These are phyloP conservation scores for Dasypus novemcinctus DNA, from an alignment of 2,113 vertebrate genomes.

Conservation along the genomic window DNA sequence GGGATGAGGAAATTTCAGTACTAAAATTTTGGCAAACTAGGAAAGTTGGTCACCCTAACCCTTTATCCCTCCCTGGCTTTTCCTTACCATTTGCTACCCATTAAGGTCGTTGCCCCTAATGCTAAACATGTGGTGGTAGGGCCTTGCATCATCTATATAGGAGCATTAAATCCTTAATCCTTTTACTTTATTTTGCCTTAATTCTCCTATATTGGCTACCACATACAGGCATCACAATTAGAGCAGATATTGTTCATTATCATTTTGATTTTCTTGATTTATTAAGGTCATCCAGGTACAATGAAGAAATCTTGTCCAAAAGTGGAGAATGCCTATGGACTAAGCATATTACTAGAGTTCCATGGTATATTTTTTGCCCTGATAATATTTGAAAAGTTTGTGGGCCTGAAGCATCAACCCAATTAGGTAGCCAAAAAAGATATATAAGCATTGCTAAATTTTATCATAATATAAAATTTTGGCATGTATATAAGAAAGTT, in stretches of 20 bases:
- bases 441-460: not conserved
- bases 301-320: not conserved
- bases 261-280: not conserved
- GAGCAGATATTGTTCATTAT: not conserved
- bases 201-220: not conserved
- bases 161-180: not conserved
- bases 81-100: not conserved
- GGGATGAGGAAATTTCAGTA: not conserved
- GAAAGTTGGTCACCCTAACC: too few relatives aligned
- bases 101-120: fast-evolving
- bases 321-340: not conserved
- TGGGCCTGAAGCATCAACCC: not conserved
- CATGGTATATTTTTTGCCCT: not conserved
- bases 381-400: not conserved
- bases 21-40: not conserved
- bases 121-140: too few relatives aligned
- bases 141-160: not conserved
- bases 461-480: not conserved
- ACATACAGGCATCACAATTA: not conserved
- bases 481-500: not conserved
- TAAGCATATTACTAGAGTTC: not conserved
- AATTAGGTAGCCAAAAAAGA: not conserved
- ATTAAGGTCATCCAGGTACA: not conserved
- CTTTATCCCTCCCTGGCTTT: not conserved
- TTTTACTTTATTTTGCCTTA: not conserved